Evolutionary conservation across 2,888 invertebrate species (phyloP).

Genomic region (Seladonia tumulorum): DNA sequence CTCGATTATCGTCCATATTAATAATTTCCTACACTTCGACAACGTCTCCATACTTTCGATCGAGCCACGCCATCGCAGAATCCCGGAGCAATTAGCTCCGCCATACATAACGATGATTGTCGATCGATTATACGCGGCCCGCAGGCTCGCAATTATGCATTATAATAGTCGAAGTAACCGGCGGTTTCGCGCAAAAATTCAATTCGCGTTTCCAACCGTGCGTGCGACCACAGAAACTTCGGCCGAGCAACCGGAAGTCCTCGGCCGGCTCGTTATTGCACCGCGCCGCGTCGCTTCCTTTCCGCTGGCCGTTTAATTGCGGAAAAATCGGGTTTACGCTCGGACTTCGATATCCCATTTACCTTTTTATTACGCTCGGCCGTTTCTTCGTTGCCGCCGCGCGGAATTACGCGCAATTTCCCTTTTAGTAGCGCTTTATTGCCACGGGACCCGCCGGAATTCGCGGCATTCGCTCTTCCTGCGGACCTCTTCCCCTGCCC

Average conservation of each 20-base stretch:
- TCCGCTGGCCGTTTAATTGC: background rate
- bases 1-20: background rate
- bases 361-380: background rate
- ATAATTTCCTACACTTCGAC: background rate
- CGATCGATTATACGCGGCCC: conserved; percentile 37
- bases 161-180: background rate
- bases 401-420: conserved; percentile 1
- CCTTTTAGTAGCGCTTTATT: background rate
- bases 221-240: conserved; percentile 1
- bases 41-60: background rate
- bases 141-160: background rate
- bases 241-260: conserved; percentile 8
- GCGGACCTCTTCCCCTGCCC: background rate
- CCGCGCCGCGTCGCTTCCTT: background rate
- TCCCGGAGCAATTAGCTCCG: background rate
- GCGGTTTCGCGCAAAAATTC: conserved; percentile 3
- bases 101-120: background rate
- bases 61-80: background rate
- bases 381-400: background rate
- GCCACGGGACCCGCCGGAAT: conserved; percentile 3
- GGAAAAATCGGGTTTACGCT: conserved; percentile 1
- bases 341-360: background rate
- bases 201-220: conserved; percentile 13
- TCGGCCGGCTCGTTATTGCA: conserved; percentile 4
- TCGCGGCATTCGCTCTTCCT: background rate